Conservation (phyloP, 2,888 invertebrate species). For the Luperina nickerlii region DNA sequence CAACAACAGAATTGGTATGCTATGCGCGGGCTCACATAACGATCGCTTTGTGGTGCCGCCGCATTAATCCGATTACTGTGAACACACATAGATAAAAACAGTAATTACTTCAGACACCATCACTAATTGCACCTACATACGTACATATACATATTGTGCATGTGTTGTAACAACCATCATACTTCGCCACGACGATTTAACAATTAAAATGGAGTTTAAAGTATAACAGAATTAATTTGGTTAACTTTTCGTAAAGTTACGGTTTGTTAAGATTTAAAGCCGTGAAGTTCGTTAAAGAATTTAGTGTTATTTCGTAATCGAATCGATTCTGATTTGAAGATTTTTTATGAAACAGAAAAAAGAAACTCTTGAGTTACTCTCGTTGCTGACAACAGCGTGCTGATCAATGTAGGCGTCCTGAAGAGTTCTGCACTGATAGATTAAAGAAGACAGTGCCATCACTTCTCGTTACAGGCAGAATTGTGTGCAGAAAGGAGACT, state of each 20-base stretch:
- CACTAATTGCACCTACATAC: slow-evolving; percentile 50
- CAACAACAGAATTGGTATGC: slow-evolving; percentile 39
- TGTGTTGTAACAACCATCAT: slow-evolving; percentile 4
- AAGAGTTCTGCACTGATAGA: background rate
- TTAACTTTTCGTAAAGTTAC: slow-evolving; percentile 42
- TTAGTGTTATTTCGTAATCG: slow-evolving; percentile 31
- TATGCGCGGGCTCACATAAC: slow-evolving; percentile 57
- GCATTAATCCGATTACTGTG: slow-evolving; percentile 66
- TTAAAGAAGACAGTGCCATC: background rate
- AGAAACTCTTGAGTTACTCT: background rate
- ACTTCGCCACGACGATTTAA: slow-evolving; percentile 44
- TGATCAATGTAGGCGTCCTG: background rate
- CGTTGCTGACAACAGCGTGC: no score
- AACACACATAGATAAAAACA: slow-evolving; percentile 62
- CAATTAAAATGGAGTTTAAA: slow-evolving; percentile 55
- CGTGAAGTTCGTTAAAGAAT: slow-evolving; percentile 30
- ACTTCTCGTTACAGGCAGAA: background rate
- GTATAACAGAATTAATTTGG: slow-evolving; percentile 52
- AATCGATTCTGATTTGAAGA: background rate
- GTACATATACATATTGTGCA: background rate
- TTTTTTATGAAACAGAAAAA: background rate
- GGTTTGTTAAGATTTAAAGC: slow-evolving; percentile 23
- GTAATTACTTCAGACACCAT: slow-evolving; percentile 59
- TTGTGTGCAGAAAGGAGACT: background rate
- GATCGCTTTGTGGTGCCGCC: slow-evolving; percentile 58